Evolutionary conservation across 1,140 invertebrate species (phyloP), one percentile per base, ranked within the genome.

Genomic region (Pygmarrhopalites habei): DNA sequence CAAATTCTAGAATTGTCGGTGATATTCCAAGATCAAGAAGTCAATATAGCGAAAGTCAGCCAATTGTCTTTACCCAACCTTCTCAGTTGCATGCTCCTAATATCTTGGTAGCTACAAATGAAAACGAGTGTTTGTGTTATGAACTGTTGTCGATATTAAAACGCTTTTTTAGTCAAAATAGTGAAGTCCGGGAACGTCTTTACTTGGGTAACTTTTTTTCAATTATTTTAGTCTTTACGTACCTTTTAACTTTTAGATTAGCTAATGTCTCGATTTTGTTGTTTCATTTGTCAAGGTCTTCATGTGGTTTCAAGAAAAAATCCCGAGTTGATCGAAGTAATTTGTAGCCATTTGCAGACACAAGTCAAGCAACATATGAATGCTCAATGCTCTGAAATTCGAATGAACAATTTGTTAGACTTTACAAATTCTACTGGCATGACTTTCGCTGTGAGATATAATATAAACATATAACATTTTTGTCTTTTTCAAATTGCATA

Each of bases 11-110:
- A 32, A 59, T 70, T 21, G 46, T 66, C 5, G 64, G 64, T 25
- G 67, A 59, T 12, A 53, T 69, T 25, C 61, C 57, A 3, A n/a
- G 26, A 12, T 58, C 57, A 3, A n/a, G 26, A 12, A 60, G 59
- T 43, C 58, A 66, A 41, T 65, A 63, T 43, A 65, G 64, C 21
- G 56, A 60, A 39, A 68, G 58, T 30, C 67, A 69, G 25, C n/a
- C n/a, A n/a, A n/a, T n/a, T n/a, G n/a, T n/a, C n/a, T n/a, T n/a
- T n/a, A 49, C 5, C 0, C 15, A 41, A 12, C 0, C n/a, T 49
- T 52, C 52, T 58, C 32, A 47, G 46, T 26, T 35, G 5, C 53
- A 44, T 49, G 12, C 28, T 2, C 17, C 30, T 23, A 57, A 46
- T 17, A 29, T 51, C n/a, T 19, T 58, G 32, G 49, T 47, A 7